Conservation (phyloP, 2,888 invertebrate species). For the Cantharis flavilabris region DNA sequence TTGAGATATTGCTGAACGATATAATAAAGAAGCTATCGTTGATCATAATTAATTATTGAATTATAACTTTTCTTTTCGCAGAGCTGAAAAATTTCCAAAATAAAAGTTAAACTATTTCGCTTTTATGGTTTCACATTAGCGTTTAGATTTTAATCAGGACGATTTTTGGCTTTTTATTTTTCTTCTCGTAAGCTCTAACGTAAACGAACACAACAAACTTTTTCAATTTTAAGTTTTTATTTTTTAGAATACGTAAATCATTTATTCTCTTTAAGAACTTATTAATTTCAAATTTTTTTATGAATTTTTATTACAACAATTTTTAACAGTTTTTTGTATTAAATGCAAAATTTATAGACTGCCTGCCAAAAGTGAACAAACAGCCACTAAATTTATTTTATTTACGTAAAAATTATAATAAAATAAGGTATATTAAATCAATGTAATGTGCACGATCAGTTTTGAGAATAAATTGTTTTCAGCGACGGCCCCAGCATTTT, state of each 20-base stretch:
- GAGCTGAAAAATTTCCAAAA: neutral
- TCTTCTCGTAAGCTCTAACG: neutral
- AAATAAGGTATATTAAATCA: no score
- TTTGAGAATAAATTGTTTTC: no score
- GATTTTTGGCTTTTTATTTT: neutral
- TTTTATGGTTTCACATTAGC: neutral
- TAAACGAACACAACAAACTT: neutral
- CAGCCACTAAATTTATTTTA: neutral
- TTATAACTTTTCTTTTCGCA: neutral
- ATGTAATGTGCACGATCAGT: no score
- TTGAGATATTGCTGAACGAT: conserved; percentile 2
- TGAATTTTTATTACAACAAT: neutral
- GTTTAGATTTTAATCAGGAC: neutral
- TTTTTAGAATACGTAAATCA: neutral
- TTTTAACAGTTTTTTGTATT: neutral
- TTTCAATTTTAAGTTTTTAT: neutral
- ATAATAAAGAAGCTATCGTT: neutral
- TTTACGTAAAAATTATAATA: no score
- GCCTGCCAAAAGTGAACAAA: no score
- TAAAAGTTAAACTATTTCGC: neutral
- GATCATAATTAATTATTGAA: neutral
- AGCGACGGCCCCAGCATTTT: no score
- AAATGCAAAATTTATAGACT: neutral
- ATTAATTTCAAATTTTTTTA: neutral
- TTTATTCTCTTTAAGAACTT: neutral